Evolutionary conservation across 2,113 vertebrate species (phyloP).

Genomic region (Rhea americana): DNA sequence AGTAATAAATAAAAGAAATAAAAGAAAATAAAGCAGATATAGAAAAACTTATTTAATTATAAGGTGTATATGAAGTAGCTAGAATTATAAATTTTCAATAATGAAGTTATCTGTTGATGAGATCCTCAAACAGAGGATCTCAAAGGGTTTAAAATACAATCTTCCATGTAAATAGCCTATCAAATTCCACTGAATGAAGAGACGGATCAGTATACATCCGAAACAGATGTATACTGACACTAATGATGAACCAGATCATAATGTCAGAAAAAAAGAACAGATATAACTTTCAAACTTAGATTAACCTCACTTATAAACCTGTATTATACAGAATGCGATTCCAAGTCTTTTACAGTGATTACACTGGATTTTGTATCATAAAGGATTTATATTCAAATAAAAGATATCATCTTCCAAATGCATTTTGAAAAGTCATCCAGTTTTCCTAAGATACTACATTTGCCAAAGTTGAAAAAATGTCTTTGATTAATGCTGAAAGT

Average conservation of each 20-base stretch:
- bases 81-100: background rate
- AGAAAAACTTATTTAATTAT: background rate
- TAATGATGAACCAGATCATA: background rate
- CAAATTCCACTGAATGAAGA: background rate
- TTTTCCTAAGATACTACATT: background rate
- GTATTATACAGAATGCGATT: background rate
- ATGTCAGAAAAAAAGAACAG: background rate
- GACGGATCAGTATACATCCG: accelerated
- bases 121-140: background rate
- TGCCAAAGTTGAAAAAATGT: background rate
- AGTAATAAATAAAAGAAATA: background rate
- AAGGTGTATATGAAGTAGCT: background rate
- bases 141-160: background rate
- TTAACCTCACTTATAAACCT: background rate
- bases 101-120: background rate
- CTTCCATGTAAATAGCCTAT: background rate
- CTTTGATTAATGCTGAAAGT: background rate
- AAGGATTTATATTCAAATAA: background rate
- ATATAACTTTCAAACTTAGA: background rate
- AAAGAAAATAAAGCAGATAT: background rate
- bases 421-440: background rate
- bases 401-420: background rate
- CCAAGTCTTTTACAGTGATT: background rate
- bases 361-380: background rate
- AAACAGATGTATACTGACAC: background rate